These are phyloP conservation scores for Drosophila simulans DNA, from an alignment of 1,140 invertebrate species.

Conservation along the genomic window DNA sequence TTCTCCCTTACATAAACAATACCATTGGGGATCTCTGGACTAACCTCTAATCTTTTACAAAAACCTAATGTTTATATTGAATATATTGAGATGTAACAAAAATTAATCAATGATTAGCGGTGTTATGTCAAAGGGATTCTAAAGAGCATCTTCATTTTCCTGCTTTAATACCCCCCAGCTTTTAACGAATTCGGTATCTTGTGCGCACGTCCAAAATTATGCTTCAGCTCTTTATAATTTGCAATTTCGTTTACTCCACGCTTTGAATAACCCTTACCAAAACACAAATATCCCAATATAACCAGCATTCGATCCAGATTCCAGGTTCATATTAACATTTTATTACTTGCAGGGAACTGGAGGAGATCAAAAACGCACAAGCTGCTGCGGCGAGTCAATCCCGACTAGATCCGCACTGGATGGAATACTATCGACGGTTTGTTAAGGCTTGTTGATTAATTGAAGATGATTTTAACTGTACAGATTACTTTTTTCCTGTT, in stretches of 20 bases:
- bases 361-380: slow-evolving; percentile 91
- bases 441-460: slow-evolving; percentile 62
- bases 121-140: not conserved
- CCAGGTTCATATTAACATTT: slow-evolving; percentile 10
- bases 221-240: slow-evolving; percentile 49
- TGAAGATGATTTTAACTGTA: not conserved
- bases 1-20: slow-evolving; percentile 1
- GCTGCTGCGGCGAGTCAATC: slow-evolving; percentile 86
- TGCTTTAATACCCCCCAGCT: slow-evolving; percentile 20
- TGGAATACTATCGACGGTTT: slow-evolving; percentile 93
- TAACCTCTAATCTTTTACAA: not conserved
- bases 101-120: not conserved
- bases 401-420: slow-evolving; percentile 94
- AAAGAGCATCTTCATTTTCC: slow-evolving; percentile 8
- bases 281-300: not conserved
- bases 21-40: not conserved
- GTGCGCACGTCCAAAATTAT: slow-evolving; percentile 50
- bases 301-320: not conserved
- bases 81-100: not conserved
- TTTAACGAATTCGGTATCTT: slow-evolving; percentile 33
- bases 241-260: slow-evolving; percentile 36
- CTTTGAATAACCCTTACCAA: slow-evolving; percentile 20
- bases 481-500: slow-evolving; percentile 25
- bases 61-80: not conserved
- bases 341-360: slow-evolving; percentile 87